phyloP scores from a whole-genome alignment of 2,797 vertebrate species.

The Sus cebifrons region DNA sequence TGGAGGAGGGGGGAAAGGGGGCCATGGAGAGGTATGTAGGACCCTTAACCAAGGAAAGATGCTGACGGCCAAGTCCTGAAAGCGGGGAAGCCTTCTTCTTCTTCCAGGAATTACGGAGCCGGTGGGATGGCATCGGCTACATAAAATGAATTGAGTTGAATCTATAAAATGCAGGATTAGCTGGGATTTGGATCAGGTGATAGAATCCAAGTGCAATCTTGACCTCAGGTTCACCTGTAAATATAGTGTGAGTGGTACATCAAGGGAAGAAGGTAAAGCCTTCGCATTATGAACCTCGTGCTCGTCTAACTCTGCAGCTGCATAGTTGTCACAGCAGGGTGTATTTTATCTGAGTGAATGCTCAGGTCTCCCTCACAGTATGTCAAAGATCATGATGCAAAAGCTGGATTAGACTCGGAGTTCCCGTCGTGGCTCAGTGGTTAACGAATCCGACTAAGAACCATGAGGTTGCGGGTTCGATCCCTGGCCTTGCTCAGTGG shows the following conservation, averaged over 20 bases:
- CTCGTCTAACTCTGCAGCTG: background rate
- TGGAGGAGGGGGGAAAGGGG: background rate
- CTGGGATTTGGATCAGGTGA: background rate
- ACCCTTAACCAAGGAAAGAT: background rate
- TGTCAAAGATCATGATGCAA: background rate
- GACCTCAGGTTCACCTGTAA: background rate
- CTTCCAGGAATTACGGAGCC: background rate
- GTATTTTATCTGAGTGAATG: background rate
- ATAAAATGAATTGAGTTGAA: background rate
- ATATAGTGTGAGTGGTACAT: background rate
- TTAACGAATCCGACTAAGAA: too few relatives aligned
- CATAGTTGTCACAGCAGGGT: background rate
- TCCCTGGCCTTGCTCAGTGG: too few relatives aligned
- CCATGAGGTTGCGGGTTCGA: too few relatives aligned
- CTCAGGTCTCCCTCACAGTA: background rate
- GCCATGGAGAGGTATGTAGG: accelerated
- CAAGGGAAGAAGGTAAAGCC: background rate
- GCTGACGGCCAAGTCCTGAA: background rate
- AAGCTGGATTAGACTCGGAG: background rate
- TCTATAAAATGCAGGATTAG: background rate
- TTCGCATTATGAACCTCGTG: background rate
- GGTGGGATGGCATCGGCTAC: background rate
- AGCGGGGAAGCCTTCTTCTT: background rate
- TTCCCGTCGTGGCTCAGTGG: too few relatives aligned
- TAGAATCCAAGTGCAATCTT: background rate